These are phyloP conservation scores for Cichlasoma orientale DNA, from an alignment of 2,797 vertebrate genomes.

Conservation along the genomic window DNA sequence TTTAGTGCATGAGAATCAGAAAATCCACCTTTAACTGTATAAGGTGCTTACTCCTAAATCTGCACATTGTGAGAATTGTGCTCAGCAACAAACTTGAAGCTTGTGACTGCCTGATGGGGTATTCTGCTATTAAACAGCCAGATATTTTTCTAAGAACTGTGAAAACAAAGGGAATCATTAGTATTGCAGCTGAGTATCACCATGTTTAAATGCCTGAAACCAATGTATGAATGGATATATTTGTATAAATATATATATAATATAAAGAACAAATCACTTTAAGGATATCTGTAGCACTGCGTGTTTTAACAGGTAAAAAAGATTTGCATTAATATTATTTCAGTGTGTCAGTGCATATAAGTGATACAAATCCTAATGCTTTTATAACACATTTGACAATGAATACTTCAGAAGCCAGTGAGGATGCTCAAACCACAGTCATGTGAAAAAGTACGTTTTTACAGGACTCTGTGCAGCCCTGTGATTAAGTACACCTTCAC, in stretches of 20 bases:
- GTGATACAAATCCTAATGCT: background rate
- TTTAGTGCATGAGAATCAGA: background rate
- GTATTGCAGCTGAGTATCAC: background rate
- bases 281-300: background rate
- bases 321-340: background rate
- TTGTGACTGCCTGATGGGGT: background rate
- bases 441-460: no score
- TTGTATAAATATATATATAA: no score
- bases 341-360: background rate
- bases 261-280: no score
- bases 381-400: background rate
- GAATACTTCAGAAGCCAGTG: no score
- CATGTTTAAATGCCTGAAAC: background rate
- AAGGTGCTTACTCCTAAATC: background rate
- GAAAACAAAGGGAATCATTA: background rate
- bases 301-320: background rate
- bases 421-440: no score
- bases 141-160: background rate
- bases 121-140: background rate
- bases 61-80: background rate
- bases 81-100: background rate
- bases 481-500: no score
- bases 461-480: no score
- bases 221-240: background rate
- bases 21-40: background rate